Base-by-base conservation (phyloP, 2,888 invertebrate species). In the Heliconius charithonia region DNA sequence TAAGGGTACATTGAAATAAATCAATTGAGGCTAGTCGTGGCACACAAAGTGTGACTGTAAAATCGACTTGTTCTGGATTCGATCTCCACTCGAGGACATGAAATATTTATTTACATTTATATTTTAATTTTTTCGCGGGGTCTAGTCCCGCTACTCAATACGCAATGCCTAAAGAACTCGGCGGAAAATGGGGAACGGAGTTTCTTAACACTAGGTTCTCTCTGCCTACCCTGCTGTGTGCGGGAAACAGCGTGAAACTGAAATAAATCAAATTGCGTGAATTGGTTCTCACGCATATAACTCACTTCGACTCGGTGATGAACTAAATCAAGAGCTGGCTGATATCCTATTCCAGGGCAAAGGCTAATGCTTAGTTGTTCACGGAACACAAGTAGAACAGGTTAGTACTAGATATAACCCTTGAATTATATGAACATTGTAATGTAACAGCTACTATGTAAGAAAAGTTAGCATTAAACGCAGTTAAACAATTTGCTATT, bases 231-330 rank as follows among this genome's bases (percentile, higher is more conserved):
- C 9, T 37, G 37, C 9, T 37, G 9, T 37, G 37, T 37, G 37
- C 37, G 37, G 37, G 37, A 37, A 9, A 9, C 37, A 37, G 37
- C 37, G 37, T 37, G 37, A 37, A 37, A 9, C 1, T 80, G 81
- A 84, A 83, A 86, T 87, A 85, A 85, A 85, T 87, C 82, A 83
- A 83, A 85, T 84, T 84, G 82, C 84, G 81, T 80, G 83, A 83
- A 85, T 83, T 78, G 81, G 51, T 73, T 79, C 75, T 73, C 76
- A 70, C 69, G 66, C 37, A 75, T 69, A 77, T 79, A 77, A 75
- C 76, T 73, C 75, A 76, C 74, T 51, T 19, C 6, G 69, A 75
- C 41, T 29, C 22, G 66, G 69, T 75, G 71, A 77, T 74, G 66
- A 66, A 77, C 71, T 59, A 77, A 77, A 77, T 75, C 75, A 77